phyloP scores from a whole-genome alignment of 2,113 vertebrate genomes.

The Hypanus sabinus region DNA sequence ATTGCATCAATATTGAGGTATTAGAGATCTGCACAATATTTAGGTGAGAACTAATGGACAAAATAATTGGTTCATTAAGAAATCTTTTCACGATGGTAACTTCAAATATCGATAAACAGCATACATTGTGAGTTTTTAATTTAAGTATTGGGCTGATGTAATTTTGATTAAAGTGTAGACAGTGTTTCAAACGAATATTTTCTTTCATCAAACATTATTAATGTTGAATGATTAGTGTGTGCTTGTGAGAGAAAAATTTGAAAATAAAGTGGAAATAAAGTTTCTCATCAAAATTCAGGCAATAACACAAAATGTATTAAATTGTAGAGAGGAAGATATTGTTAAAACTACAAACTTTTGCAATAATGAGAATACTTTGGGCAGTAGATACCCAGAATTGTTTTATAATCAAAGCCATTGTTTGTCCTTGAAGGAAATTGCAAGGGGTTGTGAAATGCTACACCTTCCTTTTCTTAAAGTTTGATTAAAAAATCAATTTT shows the following conservation, averaged over 20 bases:
- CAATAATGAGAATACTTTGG: not conserved
- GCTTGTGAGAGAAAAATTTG: not conserved
- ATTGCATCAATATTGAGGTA: not conserved
- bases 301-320: not conserved
- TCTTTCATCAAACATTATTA: not conserved
- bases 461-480: not conserved
- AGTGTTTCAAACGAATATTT: not conserved
- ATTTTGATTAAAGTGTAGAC: not conserved
- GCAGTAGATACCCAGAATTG: not conserved
- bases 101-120: not conserved
- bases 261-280: no score
- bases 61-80: not conserved
- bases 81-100: not conserved
- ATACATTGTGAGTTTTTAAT: not conserved
- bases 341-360: not conserved
- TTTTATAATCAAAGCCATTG: not conserved
- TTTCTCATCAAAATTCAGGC: not conserved
- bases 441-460: not conserved
- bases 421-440: not conserved
- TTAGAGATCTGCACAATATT: not conserved
- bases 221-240: not conserved
- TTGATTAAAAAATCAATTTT: not conserved
- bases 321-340: not conserved
- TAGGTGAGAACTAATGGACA: not conserved
- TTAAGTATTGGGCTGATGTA: no score